A percentile compares a stretch with the other conserved stretches of the same genome.
These are phyloP conservation scores for Oscheius sp. DNA, from an alignment of 2,888 invertebrate genomes.

Conservation along the genomic window DNA sequence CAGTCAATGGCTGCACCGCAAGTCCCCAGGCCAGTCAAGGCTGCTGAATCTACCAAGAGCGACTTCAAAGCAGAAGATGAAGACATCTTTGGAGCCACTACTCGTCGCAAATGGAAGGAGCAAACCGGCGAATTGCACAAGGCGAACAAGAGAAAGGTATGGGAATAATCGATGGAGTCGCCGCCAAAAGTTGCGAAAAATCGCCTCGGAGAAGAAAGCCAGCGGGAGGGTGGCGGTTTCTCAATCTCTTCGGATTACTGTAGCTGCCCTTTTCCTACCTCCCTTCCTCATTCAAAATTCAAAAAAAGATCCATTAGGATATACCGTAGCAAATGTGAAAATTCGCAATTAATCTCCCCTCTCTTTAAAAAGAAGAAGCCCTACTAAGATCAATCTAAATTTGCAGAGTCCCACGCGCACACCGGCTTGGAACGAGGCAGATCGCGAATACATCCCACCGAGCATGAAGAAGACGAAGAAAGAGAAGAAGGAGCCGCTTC, in stretches of 20 bases:
- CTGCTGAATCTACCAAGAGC: too few relatives aligned
- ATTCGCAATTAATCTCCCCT: not conserved
- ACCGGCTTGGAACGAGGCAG: constrained; percentile 44
- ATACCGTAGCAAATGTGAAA: too few relatives aligned
- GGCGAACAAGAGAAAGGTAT: constrained; percentile 34
- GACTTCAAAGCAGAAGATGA: too few relatives aligned
- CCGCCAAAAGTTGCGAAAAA: too few relatives aligned
- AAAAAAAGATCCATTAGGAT: too few relatives aligned
- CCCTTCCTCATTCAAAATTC: too few relatives aligned
- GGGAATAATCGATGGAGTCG: too few relatives aligned
- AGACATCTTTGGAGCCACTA: constrained; percentile 73
- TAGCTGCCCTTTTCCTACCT: too few relatives aligned
- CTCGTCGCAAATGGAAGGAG: constrained; percentile 81
- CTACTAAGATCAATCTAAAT: not conserved
- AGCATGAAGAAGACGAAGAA: constrained; percentile 42
- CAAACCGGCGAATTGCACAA: constrained; percentile 71
- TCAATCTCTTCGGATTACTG: too few relatives aligned
- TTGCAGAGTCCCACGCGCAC: constrained; percentile 5
- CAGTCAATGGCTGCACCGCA: not conserved
- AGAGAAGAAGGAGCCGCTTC: constrained; percentile 4
- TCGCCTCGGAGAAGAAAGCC: too few relatives aligned
- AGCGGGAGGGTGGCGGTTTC: too few relatives aligned
- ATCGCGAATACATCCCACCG: constrained; percentile 43
- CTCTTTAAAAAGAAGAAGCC: not conserved
- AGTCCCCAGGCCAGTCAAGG: too few relatives aligned